Base-by-base conservation (phyloP, 2,797 vertebrate species). In the Telmatherina bonti region DNA sequence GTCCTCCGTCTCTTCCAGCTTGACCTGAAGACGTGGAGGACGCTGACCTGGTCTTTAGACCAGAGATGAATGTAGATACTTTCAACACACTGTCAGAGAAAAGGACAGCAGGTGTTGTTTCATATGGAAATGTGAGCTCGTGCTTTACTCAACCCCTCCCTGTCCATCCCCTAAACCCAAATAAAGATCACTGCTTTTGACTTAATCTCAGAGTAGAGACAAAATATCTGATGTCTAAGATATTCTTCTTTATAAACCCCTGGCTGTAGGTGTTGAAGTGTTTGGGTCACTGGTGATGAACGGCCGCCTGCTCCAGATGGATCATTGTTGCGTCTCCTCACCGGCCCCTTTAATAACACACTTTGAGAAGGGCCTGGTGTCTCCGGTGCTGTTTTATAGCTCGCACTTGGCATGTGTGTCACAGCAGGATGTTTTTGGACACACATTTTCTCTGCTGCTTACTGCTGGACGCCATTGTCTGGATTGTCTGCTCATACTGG, bases 331-430 rank as follows among this genome's bases (percentile, higher is more conserved):
- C 51, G 70, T 76, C 79, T 27, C 49, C 78, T 56, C 72, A 65
- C 76, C 78, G 70, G 72, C 83, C 85, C 84, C 82, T 87, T 88
- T 92, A 92, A 90, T 87, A 83, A 87, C 71, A 90, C 80, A 81
- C 81, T 83, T 56, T 67, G 63, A 62, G 57, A 80, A 63, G 68
- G 67, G 76, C 53, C 70, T 64, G 71, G 76, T 77, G 66, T 84
- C 78, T 80, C 68, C 55, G 35, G 53, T 57, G 57, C 80, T 58
- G 68, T 76, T 85, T 84, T 84, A 78, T 70, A 63, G 79, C 81
- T 68, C 58, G 36, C 62, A 61, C 20, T 38, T 65, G 60, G 60
- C 36, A n/a, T 67, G 64, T 70, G 55, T 64, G 36, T 76, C 63
- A 61, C 71, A 68, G 73, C 1, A 0, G 78, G 76, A 15, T 67